Percentiles rank a stretch among this genome's conserved stretches.
These are phyloP conservation scores for Alfaro cultratus DNA, from an alignment of 2,797 vertebrate genomes.

Conservation along the genomic window DNA sequence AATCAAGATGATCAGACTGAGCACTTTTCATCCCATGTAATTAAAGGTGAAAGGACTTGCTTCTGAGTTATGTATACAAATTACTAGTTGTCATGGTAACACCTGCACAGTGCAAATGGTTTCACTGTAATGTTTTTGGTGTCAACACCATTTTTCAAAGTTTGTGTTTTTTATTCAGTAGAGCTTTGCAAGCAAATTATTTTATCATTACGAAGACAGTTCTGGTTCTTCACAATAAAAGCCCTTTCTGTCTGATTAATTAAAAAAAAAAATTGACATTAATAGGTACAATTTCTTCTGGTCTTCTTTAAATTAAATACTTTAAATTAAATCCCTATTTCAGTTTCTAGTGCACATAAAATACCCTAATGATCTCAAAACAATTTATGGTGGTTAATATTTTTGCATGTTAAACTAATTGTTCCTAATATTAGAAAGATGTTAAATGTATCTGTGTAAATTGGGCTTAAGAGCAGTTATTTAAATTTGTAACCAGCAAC, in stretches of 20 bases:
- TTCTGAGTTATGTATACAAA: neutral
- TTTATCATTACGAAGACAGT: neutral
- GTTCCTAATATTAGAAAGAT: neutral
- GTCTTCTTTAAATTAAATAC: neutral
- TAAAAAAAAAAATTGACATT: fast-evolving
- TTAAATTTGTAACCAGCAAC: neutral
- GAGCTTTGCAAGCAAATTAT: neutral
- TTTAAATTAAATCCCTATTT: neutral
- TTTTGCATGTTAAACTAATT: neutral
- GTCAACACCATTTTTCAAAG: neutral
- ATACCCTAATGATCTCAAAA: neutral
- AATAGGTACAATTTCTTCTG: neutral
- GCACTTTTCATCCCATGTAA: neutral
- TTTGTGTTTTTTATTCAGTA: neutral
- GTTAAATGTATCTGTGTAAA: neutral
- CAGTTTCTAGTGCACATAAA: neutral
- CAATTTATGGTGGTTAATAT: neutral
- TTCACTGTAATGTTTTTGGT: neutral
- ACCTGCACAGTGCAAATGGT: neutral
- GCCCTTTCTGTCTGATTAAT: neutral
- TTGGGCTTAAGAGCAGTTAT: neutral
- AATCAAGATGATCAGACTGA: neutral
- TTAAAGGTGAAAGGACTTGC: neutral
- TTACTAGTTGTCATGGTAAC: neutral
- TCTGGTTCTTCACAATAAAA: neutral